Evolutionary conservation across 35 echinoderm and acorn worm genomes (phyloP).

Genomic region (Diadema setosum): DNA sequence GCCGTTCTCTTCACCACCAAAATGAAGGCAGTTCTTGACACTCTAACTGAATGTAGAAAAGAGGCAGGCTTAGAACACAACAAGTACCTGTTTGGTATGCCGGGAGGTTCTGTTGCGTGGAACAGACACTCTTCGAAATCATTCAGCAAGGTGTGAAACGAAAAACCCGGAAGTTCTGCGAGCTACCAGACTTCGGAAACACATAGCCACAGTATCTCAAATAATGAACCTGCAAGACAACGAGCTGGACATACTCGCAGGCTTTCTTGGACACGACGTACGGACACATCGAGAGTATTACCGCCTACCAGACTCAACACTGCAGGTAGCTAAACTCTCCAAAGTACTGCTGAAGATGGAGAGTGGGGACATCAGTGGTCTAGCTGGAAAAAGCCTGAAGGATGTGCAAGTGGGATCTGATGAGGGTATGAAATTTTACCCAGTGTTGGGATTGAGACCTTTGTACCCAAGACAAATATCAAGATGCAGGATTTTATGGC

Average conservation of each 20-base stretch:
- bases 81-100: slow-evolving; percentile 28
- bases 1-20: slow-evolving; percentile 52
- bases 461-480: too few relatives aligned
- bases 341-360: neutral
- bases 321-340: neutral
- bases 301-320: neutral
- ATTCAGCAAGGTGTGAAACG: slow-evolving; percentile 1
- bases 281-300: neutral
- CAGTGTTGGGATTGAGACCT: too few relatives aligned
- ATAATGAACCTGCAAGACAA: neutral
- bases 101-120: slow-evolving; percentile 36
- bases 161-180: slow-evolving; percentile 36
- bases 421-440: too few relatives aligned
- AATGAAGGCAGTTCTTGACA: slow-evolving; percentile 32
- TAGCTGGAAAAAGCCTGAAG: neutral
- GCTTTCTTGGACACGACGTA: neutral
- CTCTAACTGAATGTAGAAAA: slow-evolving; percentile 19
- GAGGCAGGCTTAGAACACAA: slow-evolving; percentile 23
- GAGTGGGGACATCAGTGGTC: neutral
- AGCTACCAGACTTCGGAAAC: neutral
- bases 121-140: slow-evolving; percentile 15
- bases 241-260: neutral
- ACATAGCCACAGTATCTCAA: neutral
- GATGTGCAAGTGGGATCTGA: neutral
- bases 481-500: too few relatives aligned